Conservation (phyloP, 2,888 invertebrate species). For the Campoplex nolae region DNA sequence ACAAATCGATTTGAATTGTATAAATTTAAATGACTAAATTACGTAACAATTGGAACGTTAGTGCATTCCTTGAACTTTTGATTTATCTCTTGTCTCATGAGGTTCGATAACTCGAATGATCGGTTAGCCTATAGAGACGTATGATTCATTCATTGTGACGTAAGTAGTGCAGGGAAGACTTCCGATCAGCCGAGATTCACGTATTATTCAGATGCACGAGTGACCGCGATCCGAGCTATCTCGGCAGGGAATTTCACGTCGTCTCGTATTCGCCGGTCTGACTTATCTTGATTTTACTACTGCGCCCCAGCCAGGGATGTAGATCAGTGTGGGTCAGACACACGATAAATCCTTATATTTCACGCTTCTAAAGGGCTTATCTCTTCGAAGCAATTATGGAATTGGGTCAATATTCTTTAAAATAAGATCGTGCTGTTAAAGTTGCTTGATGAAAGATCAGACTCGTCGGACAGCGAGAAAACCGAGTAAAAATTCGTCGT, state of each 20-base stretch:
- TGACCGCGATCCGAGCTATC: constrained; percentile 33
- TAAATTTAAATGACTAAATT: too few species aligned
- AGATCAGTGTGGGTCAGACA: constrained; percentile 38
- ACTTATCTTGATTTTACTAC: constrained; percentile 48
- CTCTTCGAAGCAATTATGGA: neutral
- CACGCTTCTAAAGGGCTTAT: constrained; percentile 4
- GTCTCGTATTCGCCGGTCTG: constrained; percentile 37
- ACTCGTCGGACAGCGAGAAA: neutral
- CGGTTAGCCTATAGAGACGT: neutral
- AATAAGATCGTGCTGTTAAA: neutral
- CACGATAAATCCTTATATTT: constrained; percentile 18
- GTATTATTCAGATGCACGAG: constrained; percentile 29
- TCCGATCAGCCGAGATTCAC: constrained; percentile 43
- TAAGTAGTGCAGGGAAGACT: constrained; percentile 40
- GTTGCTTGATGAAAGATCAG: neutral
- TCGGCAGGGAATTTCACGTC: constrained; percentile 8
- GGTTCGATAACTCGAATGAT: neutral
- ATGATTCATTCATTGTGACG: constrained; percentile 9
- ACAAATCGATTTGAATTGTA: neutral
- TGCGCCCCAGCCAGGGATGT: constrained; percentile 50
- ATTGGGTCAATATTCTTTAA: constrained; percentile 18
- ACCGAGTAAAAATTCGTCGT: neutral
- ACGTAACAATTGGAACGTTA: neutral
- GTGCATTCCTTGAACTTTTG: neutral
- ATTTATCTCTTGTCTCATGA: neutral